Base-by-base conservation (phyloP, 2,113 vertebrate species). In the Dissostichus mawsoni region DNA sequence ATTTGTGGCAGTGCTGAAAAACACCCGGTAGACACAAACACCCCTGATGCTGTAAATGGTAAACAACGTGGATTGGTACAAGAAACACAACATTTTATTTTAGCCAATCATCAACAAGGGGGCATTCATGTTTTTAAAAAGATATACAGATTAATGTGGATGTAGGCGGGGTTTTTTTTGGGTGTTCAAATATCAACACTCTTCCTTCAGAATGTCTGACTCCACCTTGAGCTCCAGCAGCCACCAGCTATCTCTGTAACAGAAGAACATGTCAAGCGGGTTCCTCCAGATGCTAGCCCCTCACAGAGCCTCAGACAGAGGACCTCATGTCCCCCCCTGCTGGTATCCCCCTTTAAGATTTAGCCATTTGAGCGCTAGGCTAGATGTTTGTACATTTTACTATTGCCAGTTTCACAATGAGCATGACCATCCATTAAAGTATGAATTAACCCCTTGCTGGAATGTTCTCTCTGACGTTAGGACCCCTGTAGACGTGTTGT, bases 371-470 rank as follows among this genome's bases (percentile, higher is more conserved):
- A 90, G 79, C 59, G 79, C 61, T 55, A 91, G 91, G 80, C 84
- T 91, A 91, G 88, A 80, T 91, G 91, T 93, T 76, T 90, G 85
- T 90, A 86, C 88, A 86, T 91, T 81, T 89, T 78, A 77, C 50
- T 78, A 75, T 58, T 77, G 76, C 83, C 84, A 87, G 76, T 88
- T 79, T 83, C 91, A 88, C 71, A 41, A 78, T 80, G 66, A 91
- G 90, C 92, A 93, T 92, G 90, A 81, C 67, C 93, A 92, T 92
- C 90, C 91, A 90, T 90, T 85, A 64, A 83, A 33, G 71, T 91
- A 81, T 86, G 76, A 75, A 89, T 91, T 81, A 92, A 91, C 86
- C 74, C 73, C 87, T 41, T 89, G 70, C 89, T 90, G 81, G 88
- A 90, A 89, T 91, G 91, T 89, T 92, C 82, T 93, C 84, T 90